These are phyloP conservation scores for Ameiurus melas DNA, from an alignment of 2,113 vertebrate species.

Conservation along the genomic window DNA sequence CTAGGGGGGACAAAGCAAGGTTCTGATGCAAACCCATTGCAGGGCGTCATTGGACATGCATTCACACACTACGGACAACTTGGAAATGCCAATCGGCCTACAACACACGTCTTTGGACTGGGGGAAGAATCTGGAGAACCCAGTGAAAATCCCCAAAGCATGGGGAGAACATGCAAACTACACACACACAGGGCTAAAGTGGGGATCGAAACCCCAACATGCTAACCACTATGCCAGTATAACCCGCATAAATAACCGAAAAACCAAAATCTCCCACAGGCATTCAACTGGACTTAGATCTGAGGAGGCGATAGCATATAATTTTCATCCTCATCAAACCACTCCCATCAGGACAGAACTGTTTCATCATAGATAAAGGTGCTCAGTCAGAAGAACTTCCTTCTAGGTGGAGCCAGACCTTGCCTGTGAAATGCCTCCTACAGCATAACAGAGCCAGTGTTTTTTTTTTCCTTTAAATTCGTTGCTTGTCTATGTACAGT, in stretches of 20 bases:
- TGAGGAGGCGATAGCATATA: background rate
- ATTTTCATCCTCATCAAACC: background rate
- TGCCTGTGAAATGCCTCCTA: background rate
- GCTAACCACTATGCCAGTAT: too few species aligned
- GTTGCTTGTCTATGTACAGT: background rate
- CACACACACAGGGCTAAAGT: too few species aligned
- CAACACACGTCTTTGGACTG: too few species aligned
- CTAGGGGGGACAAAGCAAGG: too few species aligned
- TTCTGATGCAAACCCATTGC: too few species aligned
- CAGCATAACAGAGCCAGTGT: background rate
- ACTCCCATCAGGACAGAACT: background rate
- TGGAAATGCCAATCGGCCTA: too few species aligned
- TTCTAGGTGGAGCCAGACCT: background rate
- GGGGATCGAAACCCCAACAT: too few species aligned
- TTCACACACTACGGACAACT: too few species aligned
- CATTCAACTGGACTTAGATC: background rate
- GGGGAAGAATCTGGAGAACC: too few species aligned
- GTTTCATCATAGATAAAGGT: background rate
- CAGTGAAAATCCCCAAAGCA: too few species aligned
- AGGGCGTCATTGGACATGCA: too few species aligned
- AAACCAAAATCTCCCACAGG: background rate
- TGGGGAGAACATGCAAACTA: too few species aligned
- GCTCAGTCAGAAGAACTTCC: background rate
- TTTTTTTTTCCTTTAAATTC: background rate
- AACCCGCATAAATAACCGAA: background rate